Base-by-base conservation (phyloP, 2,888 invertebrate genomes). In the Alloscopus bannaensis region DNA sequence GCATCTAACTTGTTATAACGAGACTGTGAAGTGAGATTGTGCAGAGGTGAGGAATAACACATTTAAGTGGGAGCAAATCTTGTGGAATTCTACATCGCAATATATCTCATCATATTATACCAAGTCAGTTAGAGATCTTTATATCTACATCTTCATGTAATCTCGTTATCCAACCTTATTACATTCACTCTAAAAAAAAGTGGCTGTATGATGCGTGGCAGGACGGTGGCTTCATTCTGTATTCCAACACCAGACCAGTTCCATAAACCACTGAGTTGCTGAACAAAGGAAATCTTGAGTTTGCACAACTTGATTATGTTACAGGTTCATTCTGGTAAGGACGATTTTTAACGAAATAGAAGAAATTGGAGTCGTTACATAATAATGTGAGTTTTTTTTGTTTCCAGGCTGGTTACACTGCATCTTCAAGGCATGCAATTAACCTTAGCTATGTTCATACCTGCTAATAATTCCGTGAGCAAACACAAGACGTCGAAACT, bases 351-450 rank as follows among this genome's bases (percentile, higher is more conserved):
- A 13, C 13, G 36, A 13, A 36, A 36, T 36, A 36, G 6, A 6
- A 36, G 8, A 36, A 6, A 36, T 36, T 6, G 13, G 36, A 36
- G 36, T 36, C 13, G 36, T 8, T 36, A 13, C 36, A 8, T 36
- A 36, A 36, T 8, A 8, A 36, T 36, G 13, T 8, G 36, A 8
- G 13, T 36, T 13, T 13, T 36, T 13, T 36, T 36, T 36, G 36
- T 36, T 36, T 36, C n/a, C 62, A 64, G 72, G 72, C 72, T 73
- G 65, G 64, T 73, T 64, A 11, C 20, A 64, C 42, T 73, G 72
- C 72, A 73, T 73, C 72, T 73, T 20, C 72, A 73, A 73, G 64
- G 72, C 40, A 73, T 73, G 72, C 72, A 73, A 47, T 40, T 50
- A 64, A 64, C 57, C 31, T 29, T 28, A 55, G 72, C 72, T 42